phyloP scores from a whole-genome alignment of 2,888 invertebrate species.

The Agriopis marginaria region DNA sequence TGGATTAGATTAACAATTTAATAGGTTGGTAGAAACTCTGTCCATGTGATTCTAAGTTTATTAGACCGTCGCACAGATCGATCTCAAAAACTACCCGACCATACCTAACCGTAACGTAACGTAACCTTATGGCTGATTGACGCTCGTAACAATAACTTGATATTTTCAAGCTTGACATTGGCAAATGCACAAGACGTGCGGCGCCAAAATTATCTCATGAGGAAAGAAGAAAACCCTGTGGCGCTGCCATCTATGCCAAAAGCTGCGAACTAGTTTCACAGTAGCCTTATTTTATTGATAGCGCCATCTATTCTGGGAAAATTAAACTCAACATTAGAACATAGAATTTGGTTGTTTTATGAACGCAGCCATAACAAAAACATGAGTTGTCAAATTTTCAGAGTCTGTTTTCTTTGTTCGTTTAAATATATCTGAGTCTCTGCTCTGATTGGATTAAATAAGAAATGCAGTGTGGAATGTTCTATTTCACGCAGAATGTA shows the following conservation, averaged over 20 bases:
- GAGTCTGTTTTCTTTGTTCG: constrained; percentile 10
- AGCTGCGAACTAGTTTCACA: background rate
- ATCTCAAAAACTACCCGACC: no score
- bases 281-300: background rate
- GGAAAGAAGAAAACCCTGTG: no score
- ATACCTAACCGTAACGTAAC: no score
- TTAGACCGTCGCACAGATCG: no score
- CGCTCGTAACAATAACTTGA: no score
- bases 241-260: background rate
- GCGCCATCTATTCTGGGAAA: background rate
- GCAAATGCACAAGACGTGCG: no score
- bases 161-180: no score
- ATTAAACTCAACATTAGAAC: background rate
- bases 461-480: background rate
- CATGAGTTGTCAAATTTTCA: constrained; percentile 23
- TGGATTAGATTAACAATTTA: no score
- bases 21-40: no score
- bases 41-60: no score
- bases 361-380: constrained; percentile 6
- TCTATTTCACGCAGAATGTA: constrained; percentile 12
- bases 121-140: no score
- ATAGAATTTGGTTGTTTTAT: background rate
- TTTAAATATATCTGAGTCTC: background rate
- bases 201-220: no score
- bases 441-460: background rate